Percentiles rank a stretch among this genome's conserved stretches.
phyloP scores from a whole-genome alignment of 2,113 vertebrate genomes.

The Diphyllodes magnificus region DNA sequence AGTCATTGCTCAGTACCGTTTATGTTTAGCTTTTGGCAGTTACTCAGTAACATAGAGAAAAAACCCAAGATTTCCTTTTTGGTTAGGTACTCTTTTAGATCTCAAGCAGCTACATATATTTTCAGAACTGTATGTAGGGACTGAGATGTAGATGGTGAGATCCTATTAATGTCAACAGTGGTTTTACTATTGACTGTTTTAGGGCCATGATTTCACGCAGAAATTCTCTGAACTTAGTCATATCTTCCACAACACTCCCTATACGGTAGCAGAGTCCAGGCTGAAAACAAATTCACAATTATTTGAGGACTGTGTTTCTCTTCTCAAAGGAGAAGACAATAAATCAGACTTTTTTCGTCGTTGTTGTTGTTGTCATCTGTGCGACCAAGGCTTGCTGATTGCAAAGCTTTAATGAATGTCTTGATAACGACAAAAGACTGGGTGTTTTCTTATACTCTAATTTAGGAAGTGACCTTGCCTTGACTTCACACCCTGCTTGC shows the following conservation, averaged over 20 bases:
- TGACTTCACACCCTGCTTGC: slow-evolving; percentile 14
- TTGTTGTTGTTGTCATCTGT: background rate
- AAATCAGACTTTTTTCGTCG: background rate
- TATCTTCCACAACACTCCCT: background rate
- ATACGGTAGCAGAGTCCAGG: background rate
- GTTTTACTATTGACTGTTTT: slow-evolving; percentile 1
- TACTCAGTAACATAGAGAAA: background rate
- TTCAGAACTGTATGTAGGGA: background rate
- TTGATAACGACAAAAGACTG: accelerated
- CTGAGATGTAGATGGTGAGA: background rate
- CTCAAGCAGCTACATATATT: background rate
- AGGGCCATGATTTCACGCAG: background rate
- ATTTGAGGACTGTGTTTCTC: background rate
- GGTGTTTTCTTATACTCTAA: background rate
- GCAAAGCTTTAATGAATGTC: background rate
- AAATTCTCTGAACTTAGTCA: background rate
- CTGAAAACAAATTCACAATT: background rate
- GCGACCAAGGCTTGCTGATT: background rate
- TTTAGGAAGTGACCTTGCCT: slow-evolving; percentile 24
- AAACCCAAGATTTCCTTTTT: background rate
- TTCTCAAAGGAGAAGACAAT: background rate
- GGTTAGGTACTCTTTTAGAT: background rate
- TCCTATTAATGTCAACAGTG: background rate
- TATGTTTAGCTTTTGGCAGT: slow-evolving; percentile 36
- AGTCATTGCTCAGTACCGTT: background rate